These are phyloP conservation scores for Argyresthia albistria DNA, from an alignment of 2,888 invertebrate genomes.

Conservation along the genomic window DNA sequence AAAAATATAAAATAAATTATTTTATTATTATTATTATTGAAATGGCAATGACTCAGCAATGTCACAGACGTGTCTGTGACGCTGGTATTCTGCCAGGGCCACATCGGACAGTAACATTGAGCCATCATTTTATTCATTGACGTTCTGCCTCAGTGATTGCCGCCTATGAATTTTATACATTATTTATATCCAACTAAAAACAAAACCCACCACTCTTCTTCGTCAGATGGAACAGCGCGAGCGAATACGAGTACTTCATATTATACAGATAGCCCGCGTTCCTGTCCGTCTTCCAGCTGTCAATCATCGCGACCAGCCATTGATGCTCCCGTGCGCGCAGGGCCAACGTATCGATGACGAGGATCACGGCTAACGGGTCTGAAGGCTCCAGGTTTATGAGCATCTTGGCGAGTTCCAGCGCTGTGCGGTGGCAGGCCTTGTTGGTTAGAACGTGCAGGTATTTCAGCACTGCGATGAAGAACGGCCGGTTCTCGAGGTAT, in stretches of 20 bases:
- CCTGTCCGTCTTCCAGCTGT: slow-evolving; percentile 22
- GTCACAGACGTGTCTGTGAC: too few species aligned
- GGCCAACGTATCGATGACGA: slow-evolving; percentile 86
- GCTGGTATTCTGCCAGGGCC: too few species aligned
- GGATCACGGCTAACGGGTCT: slow-evolving; percentile 82
- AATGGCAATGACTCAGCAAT: too few species aligned
- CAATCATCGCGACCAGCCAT: slow-evolving; percentile 70
- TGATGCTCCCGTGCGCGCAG: slow-evolving; percentile 79
- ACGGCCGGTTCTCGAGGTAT: slow-evolving; percentile 39
- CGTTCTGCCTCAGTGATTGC: too few species aligned
- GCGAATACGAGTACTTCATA: slow-evolving; percentile 35
- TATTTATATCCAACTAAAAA: too few species aligned
- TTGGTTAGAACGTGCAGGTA: slow-evolving; percentile 83
- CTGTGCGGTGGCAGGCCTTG: slow-evolving; percentile 87
- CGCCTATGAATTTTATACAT: too few species aligned
- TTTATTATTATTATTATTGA: too few species aligned
- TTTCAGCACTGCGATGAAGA: slow-evolving; percentile 79
- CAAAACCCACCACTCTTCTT: slow-evolving; percentile 24
- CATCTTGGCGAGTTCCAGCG: slow-evolving; percentile 88
- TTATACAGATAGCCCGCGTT: slow-evolving; percentile 32
- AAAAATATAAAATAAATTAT: too few species aligned
- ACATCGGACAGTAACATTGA: too few species aligned
- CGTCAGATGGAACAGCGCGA: slow-evolving; percentile 34
- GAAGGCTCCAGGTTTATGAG: slow-evolving; percentile 82
- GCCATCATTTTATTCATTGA: too few species aligned